Evolutionary conservation across 2,888 invertebrate genomes (phyloP).

Genomic region (Chaetogeoica ovagalla): DNA sequence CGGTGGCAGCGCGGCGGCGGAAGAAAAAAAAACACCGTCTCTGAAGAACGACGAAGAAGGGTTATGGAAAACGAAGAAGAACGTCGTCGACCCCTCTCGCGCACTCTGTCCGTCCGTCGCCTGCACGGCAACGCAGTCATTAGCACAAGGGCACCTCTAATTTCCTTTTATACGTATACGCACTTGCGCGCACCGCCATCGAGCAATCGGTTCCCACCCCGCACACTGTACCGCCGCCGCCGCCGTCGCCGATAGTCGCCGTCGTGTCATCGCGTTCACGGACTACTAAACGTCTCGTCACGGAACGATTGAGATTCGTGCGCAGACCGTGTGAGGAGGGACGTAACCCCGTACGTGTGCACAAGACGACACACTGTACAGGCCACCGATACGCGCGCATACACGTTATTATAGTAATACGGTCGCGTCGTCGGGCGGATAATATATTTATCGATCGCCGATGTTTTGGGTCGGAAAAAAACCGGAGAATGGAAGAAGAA

Average conservation of each 20-base stretch:
- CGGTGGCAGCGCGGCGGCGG: too few relatives aligned
- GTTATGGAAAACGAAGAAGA: conserved; percentile 1
- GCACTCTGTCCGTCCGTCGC: conserved; percentile 1
- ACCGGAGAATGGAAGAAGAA: neutral
- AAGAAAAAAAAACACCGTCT: conserved; percentile 44
- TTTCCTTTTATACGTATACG: neutral
- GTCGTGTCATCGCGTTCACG: conserved; percentile 17
- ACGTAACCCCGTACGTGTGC: too few relatives aligned
- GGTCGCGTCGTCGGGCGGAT: neutral
- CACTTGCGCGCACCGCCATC: neutral
- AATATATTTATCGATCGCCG: conserved; percentile 1
- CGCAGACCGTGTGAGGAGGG: conserved; percentile 28
- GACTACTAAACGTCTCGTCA: conserved; percentile 49
- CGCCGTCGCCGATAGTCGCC: neutral
- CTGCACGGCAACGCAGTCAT: conserved; percentile 11
- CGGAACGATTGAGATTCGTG: conserved; percentile 34
- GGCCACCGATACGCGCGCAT: too few relatives aligned
- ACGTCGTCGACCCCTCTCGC: conserved; percentile 28
- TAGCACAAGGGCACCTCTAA: conserved; percentile 49
- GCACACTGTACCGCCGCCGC: neutral
- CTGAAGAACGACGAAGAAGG: conserved; percentile 41
- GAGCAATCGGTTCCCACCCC: neutral
- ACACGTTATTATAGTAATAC: too few relatives aligned
- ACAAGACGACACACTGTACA: too few relatives aligned
- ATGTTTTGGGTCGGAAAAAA: conserved; percentile 23